A percentile compares a stretch with the other conserved stretches of the same genome.
Conservation (phyloP, 2,113 vertebrate genomes). For the Siniperca knerii region DNA sequence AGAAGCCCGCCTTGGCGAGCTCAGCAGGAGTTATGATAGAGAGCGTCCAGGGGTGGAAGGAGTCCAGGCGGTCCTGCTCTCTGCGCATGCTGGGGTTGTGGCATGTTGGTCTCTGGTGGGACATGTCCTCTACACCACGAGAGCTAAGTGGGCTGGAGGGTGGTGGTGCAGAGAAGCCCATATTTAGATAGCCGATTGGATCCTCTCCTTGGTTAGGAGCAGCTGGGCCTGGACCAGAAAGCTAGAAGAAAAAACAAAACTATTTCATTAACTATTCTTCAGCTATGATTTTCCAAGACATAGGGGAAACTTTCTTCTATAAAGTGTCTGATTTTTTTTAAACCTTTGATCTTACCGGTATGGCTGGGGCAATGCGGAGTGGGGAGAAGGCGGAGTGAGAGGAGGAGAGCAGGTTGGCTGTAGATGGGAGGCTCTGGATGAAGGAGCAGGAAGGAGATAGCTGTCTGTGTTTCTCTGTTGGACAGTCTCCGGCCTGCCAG, state of each 20-base stretch:
- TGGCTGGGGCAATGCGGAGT: slow-evolving; percentile 68
- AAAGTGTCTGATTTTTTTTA: neutral
- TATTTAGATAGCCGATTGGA: slow-evolving; percentile 87
- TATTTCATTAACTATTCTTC: neutral
- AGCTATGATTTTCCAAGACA: neutral
- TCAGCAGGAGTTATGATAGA: slow-evolving; percentile 89
- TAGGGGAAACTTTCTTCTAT: neutral
- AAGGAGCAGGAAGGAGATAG: slow-evolving; percentile 92
- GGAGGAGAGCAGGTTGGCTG: slow-evolving; percentile 83
- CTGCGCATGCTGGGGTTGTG: slow-evolving; percentile 88
- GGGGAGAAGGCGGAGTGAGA: slow-evolving; percentile 87
- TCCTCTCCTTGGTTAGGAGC: slow-evolving; percentile 81
- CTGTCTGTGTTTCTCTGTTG: slow-evolving; percentile 91
- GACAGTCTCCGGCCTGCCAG: slow-evolving; percentile 93
- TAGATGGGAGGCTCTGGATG: slow-evolving; percentile 87
- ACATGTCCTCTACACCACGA: slow-evolving; percentile 86
- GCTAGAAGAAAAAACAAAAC: slow-evolving; percentile 47
- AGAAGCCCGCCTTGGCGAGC: slow-evolving; percentile 96
- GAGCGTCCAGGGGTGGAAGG: slow-evolving; percentile 89
- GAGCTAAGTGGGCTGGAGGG: slow-evolving; percentile 85
- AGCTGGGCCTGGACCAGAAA: slow-evolving; percentile 66
- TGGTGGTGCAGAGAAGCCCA: slow-evolving; percentile 86
- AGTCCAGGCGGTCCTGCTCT: slow-evolving; percentile 91
- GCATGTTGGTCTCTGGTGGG: slow-evolving; percentile 84
- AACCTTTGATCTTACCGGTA: slow-evolving; percentile 70